Base-by-base conservation (phyloP, 2,797 vertebrate genomes). In the Enteromius anoplus region DNA sequence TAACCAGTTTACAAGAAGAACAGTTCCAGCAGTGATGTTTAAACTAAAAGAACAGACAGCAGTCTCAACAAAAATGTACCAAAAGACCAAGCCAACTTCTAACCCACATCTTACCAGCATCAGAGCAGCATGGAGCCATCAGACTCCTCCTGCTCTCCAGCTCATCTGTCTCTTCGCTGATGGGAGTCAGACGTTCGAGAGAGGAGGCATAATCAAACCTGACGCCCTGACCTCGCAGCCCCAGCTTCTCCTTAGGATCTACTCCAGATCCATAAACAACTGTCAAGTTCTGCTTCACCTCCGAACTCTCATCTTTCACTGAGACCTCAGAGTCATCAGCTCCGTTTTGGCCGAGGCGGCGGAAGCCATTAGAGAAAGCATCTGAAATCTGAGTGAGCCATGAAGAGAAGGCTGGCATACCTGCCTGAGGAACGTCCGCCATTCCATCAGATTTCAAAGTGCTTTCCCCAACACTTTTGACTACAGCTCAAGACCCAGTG, bases 371-470 rank as follows among this genome's bases (percentile, higher is more conserved):
- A 78, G 94, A 94, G 64, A 96, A 81, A 0, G 94, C 92, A 90
- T 95, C 93, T 0, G 94, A 95, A 71, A 95, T 82, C 51, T 93
- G 93, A 71, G 94, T 91, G 85, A 96, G 91, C 95, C 95, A 96
- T 64, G 93, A 90, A 14, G 93, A 94, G 53, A 96, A 86, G 8
- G 94, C 91, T 84, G 95, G 93, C 76, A 93, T 90, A 86, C 94
- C 58, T 86, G 87, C 88, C 89, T 73, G 37, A 75, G 84, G 26
- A 23, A 60, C 51, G 6, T 85, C 80, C 0, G 84, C 80, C 83
- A 87, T 85, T 29, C 37, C 68, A 47, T 47, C 1, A 19, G 37
- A 73, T 49, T 51, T 53, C 19, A 81, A 72, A 60, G 12, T 3
- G 26, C 26, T 23, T 70, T 21, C 23, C 47, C 9, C n/a, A n/a